Evolutionary conservation across 2,888 invertebrate genomes (phyloP).

Genomic region (Artemia sp.): DNA sequence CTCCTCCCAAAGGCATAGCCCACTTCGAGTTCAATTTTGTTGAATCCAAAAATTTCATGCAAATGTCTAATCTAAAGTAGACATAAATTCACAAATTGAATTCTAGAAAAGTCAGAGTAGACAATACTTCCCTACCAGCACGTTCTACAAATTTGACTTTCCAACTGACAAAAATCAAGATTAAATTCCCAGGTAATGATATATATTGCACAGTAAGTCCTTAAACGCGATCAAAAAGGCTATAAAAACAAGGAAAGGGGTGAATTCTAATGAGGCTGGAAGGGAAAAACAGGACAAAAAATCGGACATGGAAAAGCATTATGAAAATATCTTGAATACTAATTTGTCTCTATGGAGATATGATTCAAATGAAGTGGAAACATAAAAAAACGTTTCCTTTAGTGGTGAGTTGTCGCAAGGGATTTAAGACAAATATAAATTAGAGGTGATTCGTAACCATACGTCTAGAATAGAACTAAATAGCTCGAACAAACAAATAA

Average conservation of each 20-base stretch:
- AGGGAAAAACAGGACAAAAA: conserved; percentile 5
- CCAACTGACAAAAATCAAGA: conserved; percentile 8
- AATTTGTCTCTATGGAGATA: conserved; percentile 14
- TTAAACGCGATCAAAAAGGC: not conserved
- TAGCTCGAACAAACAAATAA: too few species aligned
- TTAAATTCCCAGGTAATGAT: conserved; percentile 13
- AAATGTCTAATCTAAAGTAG: not conserved
- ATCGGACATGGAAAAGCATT: conserved; percentile 14
- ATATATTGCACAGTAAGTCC: too few species aligned
- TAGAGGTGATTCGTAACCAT: too few species aligned
- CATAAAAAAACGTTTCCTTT: too few species aligned
- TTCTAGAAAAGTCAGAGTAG: too few species aligned
- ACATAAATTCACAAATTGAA: too few species aligned
- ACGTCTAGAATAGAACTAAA: too few species aligned
- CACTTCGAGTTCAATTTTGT: not conserved
- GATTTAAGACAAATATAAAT: too few species aligned
- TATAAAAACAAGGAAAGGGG: conserved; percentile 4
- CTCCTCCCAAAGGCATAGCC: conserved; percentile 8
- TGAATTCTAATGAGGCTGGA: conserved; percentile 12
- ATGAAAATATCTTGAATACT: conserved; percentile 3
- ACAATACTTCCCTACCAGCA: too few species aligned
- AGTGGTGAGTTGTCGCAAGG: too few species aligned
- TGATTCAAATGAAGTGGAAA: conserved; percentile 5
- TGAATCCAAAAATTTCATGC: not conserved
- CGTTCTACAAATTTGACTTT: not conserved